phyloP scores from a whole-genome alignment of 2,797 vertebrate species.

The Morus bassanus region DNA sequence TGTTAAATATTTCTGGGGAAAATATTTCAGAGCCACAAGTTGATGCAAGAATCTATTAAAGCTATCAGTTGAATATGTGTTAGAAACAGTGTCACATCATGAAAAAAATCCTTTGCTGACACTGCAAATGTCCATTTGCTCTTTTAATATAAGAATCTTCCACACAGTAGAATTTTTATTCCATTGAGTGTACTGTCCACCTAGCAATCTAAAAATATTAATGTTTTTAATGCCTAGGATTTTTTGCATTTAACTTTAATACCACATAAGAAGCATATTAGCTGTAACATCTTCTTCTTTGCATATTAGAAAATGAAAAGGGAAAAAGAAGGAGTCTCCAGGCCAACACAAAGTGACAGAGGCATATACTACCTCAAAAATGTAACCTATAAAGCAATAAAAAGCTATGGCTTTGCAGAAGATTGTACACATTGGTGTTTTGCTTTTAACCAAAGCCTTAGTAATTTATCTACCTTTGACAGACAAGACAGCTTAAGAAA shows the following conservation, averaged over 20 bases:
- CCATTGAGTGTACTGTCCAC: neutral
- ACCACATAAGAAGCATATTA: neutral
- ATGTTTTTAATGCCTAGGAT: neutral
- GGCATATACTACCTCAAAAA: neutral
- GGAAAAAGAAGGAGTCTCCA: neutral
- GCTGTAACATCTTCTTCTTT: neutral
- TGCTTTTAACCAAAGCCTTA: neutral
- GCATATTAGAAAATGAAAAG: neutral
- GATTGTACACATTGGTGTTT: neutral
- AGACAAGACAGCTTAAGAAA: neutral
- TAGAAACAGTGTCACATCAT: neutral
- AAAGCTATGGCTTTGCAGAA: neutral
- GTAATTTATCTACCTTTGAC: neutral
- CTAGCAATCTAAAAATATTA: neutral
- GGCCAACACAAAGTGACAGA: neutral
- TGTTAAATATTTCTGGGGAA: neutral
- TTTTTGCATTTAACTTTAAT: neutral
- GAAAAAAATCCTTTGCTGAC: neutral
- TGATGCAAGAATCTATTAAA: neutral
- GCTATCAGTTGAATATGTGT: neutral
- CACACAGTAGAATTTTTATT: neutral
- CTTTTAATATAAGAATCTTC: neutral
- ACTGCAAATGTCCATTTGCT: neutral
- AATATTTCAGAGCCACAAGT: neutral
- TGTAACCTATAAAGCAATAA: neutral